Evolutionary conservation across 2,113 vertebrate species (phyloP).

Genomic region (Chrysemys picta): DNA sequence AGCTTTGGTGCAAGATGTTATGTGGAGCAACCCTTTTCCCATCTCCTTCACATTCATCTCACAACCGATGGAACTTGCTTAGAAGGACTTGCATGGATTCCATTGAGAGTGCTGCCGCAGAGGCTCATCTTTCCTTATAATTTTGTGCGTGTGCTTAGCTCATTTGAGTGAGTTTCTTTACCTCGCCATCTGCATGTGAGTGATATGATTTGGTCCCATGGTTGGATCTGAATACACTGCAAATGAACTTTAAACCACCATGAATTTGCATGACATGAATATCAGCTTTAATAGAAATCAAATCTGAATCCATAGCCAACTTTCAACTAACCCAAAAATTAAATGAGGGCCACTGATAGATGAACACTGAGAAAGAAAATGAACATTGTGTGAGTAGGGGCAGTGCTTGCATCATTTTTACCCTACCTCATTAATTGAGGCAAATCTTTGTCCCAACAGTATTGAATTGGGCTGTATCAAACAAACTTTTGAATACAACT

Average conservation of each 20-base stretch:
- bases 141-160: neutral
- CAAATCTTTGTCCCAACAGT: neutral
- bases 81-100: neutral
- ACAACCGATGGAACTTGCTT: neutral
- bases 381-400: neutral
- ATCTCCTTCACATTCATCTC: fast-evolving
- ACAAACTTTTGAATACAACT: fast-evolving
- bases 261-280: neutral
- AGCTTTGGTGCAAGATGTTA: neutral
- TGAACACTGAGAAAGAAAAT: neutral
- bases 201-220: neutral
- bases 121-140: neutral
- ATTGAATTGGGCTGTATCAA: neutral
- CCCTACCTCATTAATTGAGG: neutral
- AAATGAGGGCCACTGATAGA: neutral
- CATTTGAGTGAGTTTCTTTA: neutral
- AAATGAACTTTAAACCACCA: neutral
- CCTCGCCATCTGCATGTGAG: neutral
- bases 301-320: neutral
- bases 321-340: neutral
- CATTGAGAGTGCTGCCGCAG: fast-evolving
- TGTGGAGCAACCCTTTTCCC: neutral
- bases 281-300: neutral
- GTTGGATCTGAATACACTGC: neutral
- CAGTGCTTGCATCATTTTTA: neutral